Conservation (phyloP, 2,113 vertebrate species). For the Alligator sinensis region DNA sequence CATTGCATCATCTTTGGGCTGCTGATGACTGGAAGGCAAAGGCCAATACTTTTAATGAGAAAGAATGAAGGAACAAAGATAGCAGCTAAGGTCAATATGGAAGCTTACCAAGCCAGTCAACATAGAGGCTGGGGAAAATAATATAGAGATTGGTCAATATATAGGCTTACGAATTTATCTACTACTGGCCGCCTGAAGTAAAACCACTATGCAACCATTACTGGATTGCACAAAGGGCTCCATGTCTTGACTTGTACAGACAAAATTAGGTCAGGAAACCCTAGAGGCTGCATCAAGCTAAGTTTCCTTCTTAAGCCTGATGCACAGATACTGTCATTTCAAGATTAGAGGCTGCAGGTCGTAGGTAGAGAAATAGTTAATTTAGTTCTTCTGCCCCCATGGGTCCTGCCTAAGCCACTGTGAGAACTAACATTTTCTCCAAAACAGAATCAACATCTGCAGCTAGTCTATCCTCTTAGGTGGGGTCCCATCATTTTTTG, state of each 20-base stretch:
- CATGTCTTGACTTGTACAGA: background rate
- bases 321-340: constrained; percentile 19
- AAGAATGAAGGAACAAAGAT: background rate
- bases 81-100: background rate
- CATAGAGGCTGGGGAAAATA: too few species aligned
- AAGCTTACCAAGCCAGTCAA: too few species aligned
- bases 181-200: background rate
- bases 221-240: background rate
- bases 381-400: background rate
- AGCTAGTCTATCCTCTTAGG: background rate
- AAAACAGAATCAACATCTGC: constrained; percentile 19
- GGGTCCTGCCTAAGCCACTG: background rate
- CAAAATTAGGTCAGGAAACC: background rate
- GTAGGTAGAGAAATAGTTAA: constrained; percentile 12
- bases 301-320: constrained; percentile 9
- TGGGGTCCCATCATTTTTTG: background rate
- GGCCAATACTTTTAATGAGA: background rate
- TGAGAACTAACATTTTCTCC: background rate
- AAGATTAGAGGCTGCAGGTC: background rate
- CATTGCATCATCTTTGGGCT: too few species aligned
- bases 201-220: background rate
- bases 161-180: background rate
- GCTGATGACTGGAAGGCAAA: too few species aligned
- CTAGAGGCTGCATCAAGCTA: background rate
- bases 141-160: background rate